Evolutionary conservation across 2,888 invertebrate genomes (phyloP), one percentile per base, ranked within the genome.

Genomic region (Temnothorax unifasciatus): DNA sequence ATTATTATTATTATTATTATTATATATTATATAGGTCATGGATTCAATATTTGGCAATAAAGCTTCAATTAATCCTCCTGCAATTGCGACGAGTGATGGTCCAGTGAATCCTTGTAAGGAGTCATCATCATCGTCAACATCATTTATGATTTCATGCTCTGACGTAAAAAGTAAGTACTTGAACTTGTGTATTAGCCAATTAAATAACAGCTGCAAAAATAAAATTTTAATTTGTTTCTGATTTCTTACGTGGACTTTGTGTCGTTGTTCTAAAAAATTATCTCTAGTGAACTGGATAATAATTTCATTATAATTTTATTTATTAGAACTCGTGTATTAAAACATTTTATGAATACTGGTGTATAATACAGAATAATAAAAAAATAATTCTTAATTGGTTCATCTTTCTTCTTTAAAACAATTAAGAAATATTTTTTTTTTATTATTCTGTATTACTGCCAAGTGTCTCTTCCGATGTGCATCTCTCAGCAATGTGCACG

Each of bases 161-260:
- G 52, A 52, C n/a, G 52, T 52, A 52, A 52, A 52, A 52, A 52
- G 52, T 52, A 52, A 52, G 52, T 52, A 52, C 52, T 52, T 52
- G n/a, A 52, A 52, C 52, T 52, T 52, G n/a, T n/a, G 52, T 8
- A 52, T n/a, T 52, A 52, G n/a, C 52, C 8, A 52, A 52, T 52
- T n/a, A 52, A 52, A 52, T n/a, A 52, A n/a, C n/a, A 52, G 8
- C n/a, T 52, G n/a, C n/a, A 52, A 52, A 52, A 52, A 52, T 52
- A n/a, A 52, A 52, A 52, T 52, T n/a, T 52, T n/a, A n/a, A 52
- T 52, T 50, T 50, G 52, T 52, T 52, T 52, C 18, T 52, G 52
- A 52, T 44, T 44, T 44, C 3, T 44, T 44, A 44, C n/a, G n/a
- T 52, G 1, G 25, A 25, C 25, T 8, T 52, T 52, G n/a, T 52